Percentiles rank a stretch among this genome's conserved stretches.
Conservation (phyloP, 2,888 invertebrate genomes). For the Synergus itoensis region DNA sequence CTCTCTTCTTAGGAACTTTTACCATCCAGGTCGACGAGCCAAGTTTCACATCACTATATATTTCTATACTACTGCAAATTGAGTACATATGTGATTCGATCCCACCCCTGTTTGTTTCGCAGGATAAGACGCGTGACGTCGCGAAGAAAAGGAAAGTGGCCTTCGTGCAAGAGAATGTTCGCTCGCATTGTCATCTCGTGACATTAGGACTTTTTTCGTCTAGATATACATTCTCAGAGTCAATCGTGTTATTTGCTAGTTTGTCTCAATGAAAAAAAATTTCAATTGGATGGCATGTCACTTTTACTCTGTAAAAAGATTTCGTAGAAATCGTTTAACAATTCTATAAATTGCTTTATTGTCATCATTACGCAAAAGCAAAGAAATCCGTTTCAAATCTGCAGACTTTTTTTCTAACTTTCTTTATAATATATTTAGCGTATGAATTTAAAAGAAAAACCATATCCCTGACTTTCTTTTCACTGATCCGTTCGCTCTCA, state of each 20-base stretch:
- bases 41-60: background rate
- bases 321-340: background rate
- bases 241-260: background rate
- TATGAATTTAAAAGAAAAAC: background rate
- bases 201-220: background rate
- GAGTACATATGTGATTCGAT: slow-evolving; percentile 61
- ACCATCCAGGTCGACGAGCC: slow-evolving; percentile 48
- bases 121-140: slow-evolving; percentile 49
- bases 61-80: slow-evolving; percentile 54
- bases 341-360: background rate
- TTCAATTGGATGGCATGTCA: background rate
- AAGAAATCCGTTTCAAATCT: background rate
- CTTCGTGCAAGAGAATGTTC: slow-evolving; percentile 29
- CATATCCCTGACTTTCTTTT: background rate
- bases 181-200: slow-evolving; percentile 32
- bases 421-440: background rate
- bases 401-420: background rate
- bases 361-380: background rate
- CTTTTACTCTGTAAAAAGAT: background rate
- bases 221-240: background rate
- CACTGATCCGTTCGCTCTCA: slow-evolving; percentile 31
- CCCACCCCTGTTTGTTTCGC: slow-evolving; percentile 53
- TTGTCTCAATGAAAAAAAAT: background rate
- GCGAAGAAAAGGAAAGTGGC: slow-evolving; percentile 49
- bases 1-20: slow-evolving; percentile 48